Percentiles rank a stretch among this genome's conserved stretches.
Conservation (phyloP, 37 sponge, comb jelly and placozoan species). For the Tethya wilhelma region DNA sequence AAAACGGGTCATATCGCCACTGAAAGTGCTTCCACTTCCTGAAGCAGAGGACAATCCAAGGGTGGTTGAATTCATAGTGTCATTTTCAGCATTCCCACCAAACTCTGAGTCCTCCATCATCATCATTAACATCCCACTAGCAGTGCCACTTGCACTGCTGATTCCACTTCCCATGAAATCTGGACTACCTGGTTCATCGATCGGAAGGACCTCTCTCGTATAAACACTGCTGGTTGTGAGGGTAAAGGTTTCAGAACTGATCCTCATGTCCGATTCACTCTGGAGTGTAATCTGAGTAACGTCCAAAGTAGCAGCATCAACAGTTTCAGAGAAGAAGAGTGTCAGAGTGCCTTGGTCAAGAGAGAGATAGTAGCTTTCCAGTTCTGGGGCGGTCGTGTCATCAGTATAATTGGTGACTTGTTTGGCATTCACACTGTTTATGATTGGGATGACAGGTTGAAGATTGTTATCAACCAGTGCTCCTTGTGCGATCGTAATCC, state of each 20-base stretch:
- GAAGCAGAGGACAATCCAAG: background rate
- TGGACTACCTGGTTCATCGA: constrained; percentile 15
- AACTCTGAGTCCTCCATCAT: background rate
- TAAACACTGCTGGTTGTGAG: constrained; percentile 52
- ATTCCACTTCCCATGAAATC: constrained; percentile 11
- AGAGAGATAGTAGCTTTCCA: constrained; percentile 63
- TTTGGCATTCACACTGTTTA: constrained; percentile 73
- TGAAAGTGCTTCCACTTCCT: background rate
- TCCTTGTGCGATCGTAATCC: constrained; percentile 74
- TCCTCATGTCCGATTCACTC: background rate
- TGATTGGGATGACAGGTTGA: constrained; percentile 71
- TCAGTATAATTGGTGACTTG: constrained; percentile 55
- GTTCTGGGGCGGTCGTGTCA: constrained; percentile 71
- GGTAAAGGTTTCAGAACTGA: constrained; percentile 22
- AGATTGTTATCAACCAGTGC: constrained; percentile 81
- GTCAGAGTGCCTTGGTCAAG: constrained; percentile 75
- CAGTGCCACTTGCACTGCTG: constrained; percentile 37
- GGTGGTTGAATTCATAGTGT: background rate
- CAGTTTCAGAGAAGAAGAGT: constrained; percentile 87
- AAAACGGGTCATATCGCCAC: background rate
- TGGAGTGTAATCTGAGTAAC: constrained; percentile 74
- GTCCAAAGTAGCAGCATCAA: constrained; percentile 79
- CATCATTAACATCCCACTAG: constrained; percentile 22
- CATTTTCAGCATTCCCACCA: constrained; percentile 4
- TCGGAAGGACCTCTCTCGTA: constrained; percentile 1